phyloP scores from a whole-genome alignment of 1,140 invertebrate genomes.

The Lucilia sericata region DNA sequence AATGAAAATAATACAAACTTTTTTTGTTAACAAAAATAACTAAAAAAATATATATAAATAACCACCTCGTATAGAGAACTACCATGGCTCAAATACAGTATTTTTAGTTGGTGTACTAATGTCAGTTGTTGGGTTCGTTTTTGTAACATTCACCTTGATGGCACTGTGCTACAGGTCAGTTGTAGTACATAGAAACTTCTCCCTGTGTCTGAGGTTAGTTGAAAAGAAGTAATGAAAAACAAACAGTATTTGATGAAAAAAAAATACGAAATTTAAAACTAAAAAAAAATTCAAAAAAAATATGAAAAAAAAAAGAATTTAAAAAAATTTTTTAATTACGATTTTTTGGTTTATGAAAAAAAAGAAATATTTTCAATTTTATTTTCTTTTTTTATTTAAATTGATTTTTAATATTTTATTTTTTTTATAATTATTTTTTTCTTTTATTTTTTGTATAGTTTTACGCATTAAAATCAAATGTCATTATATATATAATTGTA shows the following conservation, averaged over 20 bases:
- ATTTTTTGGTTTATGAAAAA: constrained; percentile 35
- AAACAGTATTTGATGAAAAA: constrained; percentile 48
- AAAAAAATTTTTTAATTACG: constrained; percentile 46
- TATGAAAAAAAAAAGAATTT: constrained; percentile 55
- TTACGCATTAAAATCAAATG: neutral
- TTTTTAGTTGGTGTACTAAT: constrained; percentile 97
- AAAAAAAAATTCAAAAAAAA: constrained; percentile 53
- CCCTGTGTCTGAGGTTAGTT: constrained; percentile 96
- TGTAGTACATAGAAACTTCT: constrained; percentile 97
- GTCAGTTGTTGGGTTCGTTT: constrained; percentile 97
- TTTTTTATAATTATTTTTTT: neutral
- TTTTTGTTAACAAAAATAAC: constrained; percentile 22
- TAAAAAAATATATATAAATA: constrained; percentile 52
- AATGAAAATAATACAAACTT: no score
- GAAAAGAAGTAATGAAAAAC: constrained; percentile 72
- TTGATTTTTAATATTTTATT: neutral
- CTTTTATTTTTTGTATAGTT: neutral
- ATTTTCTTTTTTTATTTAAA: constrained; percentile 30
- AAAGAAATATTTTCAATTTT: constrained; percentile 3
- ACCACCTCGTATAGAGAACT: constrained; percentile 79
- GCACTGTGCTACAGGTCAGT: constrained; percentile 99
- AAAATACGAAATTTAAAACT: constrained; percentile 6
- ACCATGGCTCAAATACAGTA: constrained; percentile 94
- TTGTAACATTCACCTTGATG: constrained; percentile 97
- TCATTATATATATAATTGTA: constrained; percentile 1